Evolutionary conservation across 2,888 invertebrate species (phyloP).

Genomic region (Junonia oenone): DNA sequence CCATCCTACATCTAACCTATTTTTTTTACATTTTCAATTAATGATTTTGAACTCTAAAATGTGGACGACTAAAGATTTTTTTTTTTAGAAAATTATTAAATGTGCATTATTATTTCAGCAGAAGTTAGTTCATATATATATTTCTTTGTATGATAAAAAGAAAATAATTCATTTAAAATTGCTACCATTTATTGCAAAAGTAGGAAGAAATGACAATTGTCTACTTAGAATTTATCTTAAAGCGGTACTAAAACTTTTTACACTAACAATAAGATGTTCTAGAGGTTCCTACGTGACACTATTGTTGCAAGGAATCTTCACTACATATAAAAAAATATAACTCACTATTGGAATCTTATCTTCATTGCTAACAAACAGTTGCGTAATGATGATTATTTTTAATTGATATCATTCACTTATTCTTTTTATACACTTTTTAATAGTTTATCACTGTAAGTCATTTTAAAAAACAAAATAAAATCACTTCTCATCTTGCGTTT

Average conservation of each 20-base stretch:
- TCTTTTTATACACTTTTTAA: constrained; percentile 62
- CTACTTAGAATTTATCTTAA: constrained; percentile 41
- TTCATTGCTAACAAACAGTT: constrained; percentile 53
- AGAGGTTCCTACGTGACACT: constrained; percentile 45
- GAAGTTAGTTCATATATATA: background rate
- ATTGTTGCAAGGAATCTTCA: constrained; percentile 41
- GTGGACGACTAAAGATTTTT: constrained; percentile 13
- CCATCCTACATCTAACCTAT: constrained; percentile 62
- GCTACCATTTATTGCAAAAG: constrained; percentile 57
- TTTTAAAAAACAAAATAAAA: constrained; percentile 73
- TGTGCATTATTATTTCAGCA: constrained; percentile 11
- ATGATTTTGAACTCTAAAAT: constrained; percentile 40
- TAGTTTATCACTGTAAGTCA: constrained; percentile 52
- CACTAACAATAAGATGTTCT: constrained; percentile 44
- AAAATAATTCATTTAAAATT: constrained; percentile 45
- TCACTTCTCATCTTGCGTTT: constrained; percentile 67
- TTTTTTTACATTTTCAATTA: constrained; percentile 51
- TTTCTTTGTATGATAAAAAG: constrained; percentile 42
- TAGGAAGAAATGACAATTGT: constrained; percentile 47
- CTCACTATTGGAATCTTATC: constrained; percentile 71
- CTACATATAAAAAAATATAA: constrained; percentile 73
- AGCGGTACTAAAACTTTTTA: constrained; percentile 49
- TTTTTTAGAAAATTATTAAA: constrained; percentile 3
- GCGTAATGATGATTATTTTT: constrained; percentile 52
- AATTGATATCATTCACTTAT: constrained; percentile 64